Evolutionary conservation across 2,888 invertebrate genomes (phyloP).

Genomic region (Torymus aiolomorphi): DNA sequence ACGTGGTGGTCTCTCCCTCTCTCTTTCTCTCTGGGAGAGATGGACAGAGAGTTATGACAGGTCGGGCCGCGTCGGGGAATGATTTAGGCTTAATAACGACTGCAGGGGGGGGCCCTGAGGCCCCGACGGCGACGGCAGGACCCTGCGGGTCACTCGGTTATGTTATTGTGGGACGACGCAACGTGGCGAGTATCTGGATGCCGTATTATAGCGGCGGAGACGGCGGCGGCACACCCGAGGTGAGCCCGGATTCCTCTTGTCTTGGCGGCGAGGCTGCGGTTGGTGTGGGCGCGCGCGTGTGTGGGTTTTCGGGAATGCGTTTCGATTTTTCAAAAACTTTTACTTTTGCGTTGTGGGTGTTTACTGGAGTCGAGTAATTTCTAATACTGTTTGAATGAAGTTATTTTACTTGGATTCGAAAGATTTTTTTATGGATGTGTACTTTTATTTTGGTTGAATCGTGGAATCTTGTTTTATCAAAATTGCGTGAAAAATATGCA

Average conservation of each 20-base stretch:
- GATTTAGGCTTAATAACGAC: slow-evolving; percentile 76
- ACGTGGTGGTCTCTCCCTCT: slow-evolving; percentile 62
- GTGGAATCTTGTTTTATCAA: too few species aligned
- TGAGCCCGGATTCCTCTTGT: too few species aligned
- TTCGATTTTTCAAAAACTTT: slow-evolving; percentile 2
- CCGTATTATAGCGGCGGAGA: not conserved
- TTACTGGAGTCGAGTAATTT: too few species aligned
- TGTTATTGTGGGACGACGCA: slow-evolving; percentile 66
- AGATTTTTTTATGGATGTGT: too few species aligned
- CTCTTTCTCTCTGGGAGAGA: not conserved
- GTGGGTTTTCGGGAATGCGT: not conserved
- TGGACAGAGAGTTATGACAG: slow-evolving; percentile 69
- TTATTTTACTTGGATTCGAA: too few species aligned
- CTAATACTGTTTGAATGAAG: too few species aligned
- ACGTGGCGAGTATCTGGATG: not conserved
- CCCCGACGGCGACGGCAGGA: slow-evolving; percentile 59
- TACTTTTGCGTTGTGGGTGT: not conserved
- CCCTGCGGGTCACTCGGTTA: slow-evolving; percentile 71
- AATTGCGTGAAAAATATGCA: too few species aligned
- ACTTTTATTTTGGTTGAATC: too few species aligned
- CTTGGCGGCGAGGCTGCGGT: too few species aligned
- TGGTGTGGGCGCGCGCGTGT: too few species aligned
- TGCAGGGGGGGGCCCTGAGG: slow-evolving; percentile 58
- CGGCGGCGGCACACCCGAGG: not conserved
- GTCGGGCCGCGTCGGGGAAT: slow-evolving; percentile 69